Base-by-base conservation (phyloP, 2,113 vertebrate genomes). In the Plotosus lineatus region DNA sequence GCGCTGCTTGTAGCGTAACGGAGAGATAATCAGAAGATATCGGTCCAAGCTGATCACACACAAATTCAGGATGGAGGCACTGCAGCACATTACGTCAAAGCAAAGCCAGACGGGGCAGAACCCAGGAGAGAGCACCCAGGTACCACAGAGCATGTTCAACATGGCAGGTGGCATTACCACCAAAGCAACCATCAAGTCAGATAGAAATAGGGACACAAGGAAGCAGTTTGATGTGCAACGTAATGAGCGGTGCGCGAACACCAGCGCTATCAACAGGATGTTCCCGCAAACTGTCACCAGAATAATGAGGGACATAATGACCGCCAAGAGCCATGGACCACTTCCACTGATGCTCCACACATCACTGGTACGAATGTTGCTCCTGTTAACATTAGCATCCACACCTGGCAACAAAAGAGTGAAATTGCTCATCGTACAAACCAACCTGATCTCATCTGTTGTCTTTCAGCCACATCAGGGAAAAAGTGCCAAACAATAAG, bases 21-120 rank as follows among this genome's bases (percentile, higher is more conserved):
- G 98, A 0, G 96, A 98, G 73, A 96, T 97, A 89, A 98, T 99
- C 87, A 99, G 95, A 88, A 99, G 91, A 90, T 98, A 98, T 1
- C 97, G 93, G 92, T 98, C 97, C 90, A 98, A 88, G 91, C 97
- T 98, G 93, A 99, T 99, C 88, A 96, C 90, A 46, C 97, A 98
- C 63, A 99, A 93, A 94, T 99, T 98, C 82, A 99, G 95, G 88
- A 98, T 99, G 90, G 97, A 99, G 6, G 97, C 97, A 2, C 97
- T 98, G 90, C 97, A 98, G 92, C 97, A 98, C 97, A 99, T 98
- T 84, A 98, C 95, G 0, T 99, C 97, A 0, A 98, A 98, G 91
- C 96, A 95, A 71, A 94, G 94, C 97, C 97, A 98, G 80, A 98
- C 90, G 0, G 94, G 95, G 88, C 98, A 99, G 84, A 99, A 95